Percentiles rank a stretch among this genome's conserved stretches.
phyloP scores from a whole-genome alignment of 2,888 invertebrate species.

The Andrena chrysosceles region DNA sequence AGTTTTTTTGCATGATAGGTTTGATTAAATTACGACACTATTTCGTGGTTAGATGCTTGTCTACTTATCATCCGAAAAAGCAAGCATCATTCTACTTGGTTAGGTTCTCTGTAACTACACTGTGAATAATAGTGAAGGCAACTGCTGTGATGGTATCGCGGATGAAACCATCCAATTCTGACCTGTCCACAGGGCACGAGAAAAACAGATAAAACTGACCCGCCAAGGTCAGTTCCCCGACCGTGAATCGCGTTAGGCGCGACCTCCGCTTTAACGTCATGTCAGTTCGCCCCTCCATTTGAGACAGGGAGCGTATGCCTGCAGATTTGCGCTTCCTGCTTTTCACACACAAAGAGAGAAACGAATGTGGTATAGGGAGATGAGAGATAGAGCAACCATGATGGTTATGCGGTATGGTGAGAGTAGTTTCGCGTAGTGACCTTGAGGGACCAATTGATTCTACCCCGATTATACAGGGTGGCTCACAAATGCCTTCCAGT shows the following conservation, averaged over 20 bases:
- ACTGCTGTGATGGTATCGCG: background rate
- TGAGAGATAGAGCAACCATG: background rate
- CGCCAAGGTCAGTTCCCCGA: background rate
- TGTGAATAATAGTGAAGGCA: too few species aligned
- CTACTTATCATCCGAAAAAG: too few species aligned
- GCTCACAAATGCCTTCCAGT: background rate
- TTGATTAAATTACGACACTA: too few species aligned
- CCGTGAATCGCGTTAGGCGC: background rate
- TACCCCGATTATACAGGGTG: background rate
- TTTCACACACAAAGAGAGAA: background rate
- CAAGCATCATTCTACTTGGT: too few species aligned
- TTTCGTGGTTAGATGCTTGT: too few species aligned
- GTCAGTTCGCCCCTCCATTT: background rate
- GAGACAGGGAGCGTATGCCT: background rate
- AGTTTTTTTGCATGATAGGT: too few species aligned
- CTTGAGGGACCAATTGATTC: background rate
- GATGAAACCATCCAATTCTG: too few species aligned
- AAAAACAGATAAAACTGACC: background rate
- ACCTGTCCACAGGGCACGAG: background rate
- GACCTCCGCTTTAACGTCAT: background rate
- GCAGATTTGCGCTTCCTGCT: background rate
- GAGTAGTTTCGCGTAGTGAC: background rate
- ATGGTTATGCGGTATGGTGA: background rate
- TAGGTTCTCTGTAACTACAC: too few species aligned
- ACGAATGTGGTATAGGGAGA: background rate